Conservation (phyloP, 2,797 vertebrate species). For the Pelochelys cantorii region DNA sequence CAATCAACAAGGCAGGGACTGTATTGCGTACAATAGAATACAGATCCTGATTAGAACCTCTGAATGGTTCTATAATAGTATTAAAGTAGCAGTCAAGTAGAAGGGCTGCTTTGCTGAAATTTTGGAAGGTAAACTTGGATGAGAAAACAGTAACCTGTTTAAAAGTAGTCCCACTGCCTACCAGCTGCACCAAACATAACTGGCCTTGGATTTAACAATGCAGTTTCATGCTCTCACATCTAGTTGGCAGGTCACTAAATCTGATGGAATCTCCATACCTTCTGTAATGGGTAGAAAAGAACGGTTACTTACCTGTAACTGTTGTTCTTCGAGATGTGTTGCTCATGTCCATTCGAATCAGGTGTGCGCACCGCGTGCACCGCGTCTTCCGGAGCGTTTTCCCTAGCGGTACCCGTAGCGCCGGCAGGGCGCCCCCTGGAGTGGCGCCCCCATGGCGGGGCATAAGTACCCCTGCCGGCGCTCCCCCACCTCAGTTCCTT, state of each 20-base stretch:
- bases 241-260: not conserved
- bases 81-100: not conserved
- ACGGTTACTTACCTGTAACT: no score
- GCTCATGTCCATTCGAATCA: no score
- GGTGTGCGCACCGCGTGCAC: no score
- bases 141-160: not conserved
- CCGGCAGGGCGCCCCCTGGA: no score
- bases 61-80: not conserved
- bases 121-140: not conserved
- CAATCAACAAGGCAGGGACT: rapidly evolving
- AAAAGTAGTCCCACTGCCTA: rapidly evolving
- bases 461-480: no score
- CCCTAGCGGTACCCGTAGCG: no score
- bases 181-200: not conserved
- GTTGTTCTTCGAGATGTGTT: no score
- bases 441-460: no score
- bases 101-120: rapidly evolving
- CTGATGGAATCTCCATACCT: no score
- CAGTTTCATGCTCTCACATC: rapidly evolving
- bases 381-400: no score
- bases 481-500: no score
- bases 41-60: not conserved
- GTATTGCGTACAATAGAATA: not conserved
- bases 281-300: no score
- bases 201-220: rapidly evolving